Percentiles rank a stretch among this genome's conserved stretches.
Conservation (phyloP, 2,797 vertebrate species). For the Myotis daubentonii region DNA sequence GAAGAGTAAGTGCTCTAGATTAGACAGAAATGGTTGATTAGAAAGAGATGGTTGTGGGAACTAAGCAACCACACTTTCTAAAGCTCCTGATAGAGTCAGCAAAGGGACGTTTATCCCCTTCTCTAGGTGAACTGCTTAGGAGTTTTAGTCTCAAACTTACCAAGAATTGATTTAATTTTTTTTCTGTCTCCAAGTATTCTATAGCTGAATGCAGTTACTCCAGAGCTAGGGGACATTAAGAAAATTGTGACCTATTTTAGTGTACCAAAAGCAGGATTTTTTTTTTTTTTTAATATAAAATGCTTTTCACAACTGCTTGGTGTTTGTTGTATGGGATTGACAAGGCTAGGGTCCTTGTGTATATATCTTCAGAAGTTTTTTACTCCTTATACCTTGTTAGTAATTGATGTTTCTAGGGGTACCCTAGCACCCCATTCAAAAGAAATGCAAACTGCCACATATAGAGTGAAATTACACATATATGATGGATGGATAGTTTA, state of each 20-base stretch:
- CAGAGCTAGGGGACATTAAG: slow-evolving; percentile 5
- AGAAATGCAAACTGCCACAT: slow-evolving; percentile 70
- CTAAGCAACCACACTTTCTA: neutral
- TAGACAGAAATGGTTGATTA: slow-evolving; percentile 4
- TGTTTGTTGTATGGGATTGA: slow-evolving; percentile 71
- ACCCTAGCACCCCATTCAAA: slow-evolving; percentile 71
- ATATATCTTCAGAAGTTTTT: slow-evolving; percentile 73
- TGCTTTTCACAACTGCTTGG: neutral
- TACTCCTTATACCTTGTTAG: slow-evolving; percentile 73
- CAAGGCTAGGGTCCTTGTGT: slow-evolving; percentile 72
- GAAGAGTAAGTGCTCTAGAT: neutral
- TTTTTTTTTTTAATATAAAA: neutral
- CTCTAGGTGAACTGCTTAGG: neutral
- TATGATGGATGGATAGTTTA: slow-evolving; percentile 79
- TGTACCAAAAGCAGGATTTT: neutral
- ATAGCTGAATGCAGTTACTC: neutral
- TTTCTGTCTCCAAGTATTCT: slow-evolving; percentile 23
- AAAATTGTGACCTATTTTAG: slow-evolving; percentile 35
- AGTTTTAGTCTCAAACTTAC: slow-evolving; percentile 37
- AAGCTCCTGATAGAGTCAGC: neutral
- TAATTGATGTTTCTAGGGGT: slow-evolving; percentile 66
- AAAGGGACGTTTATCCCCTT: neutral
- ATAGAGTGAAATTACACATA: slow-evolving; percentile 68
- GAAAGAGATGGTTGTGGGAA: slow-evolving; percentile 37
- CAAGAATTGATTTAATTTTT: slow-evolving; percentile 41